A percentile compares a stretch with the other conserved stretches of the same genome.
Evolutionary conservation across 2,113 vertebrate genomes (phyloP).

Genomic region (Siniperca chuatsi): DNA sequence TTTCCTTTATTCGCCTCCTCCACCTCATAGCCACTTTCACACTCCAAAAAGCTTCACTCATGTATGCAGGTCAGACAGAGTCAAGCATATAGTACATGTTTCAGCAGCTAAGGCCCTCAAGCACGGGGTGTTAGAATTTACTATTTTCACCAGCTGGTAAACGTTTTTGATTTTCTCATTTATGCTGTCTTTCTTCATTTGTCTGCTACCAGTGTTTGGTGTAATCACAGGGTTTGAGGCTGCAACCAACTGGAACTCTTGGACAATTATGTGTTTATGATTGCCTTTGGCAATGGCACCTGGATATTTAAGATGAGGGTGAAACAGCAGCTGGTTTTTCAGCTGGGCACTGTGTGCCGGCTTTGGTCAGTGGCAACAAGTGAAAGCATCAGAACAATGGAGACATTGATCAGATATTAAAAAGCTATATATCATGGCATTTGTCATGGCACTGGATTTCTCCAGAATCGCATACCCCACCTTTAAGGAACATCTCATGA

Average conservation of each 20-base stretch:
- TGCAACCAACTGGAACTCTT: slow-evolving; percentile 4
- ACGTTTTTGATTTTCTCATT: slow-evolving; percentile 8
- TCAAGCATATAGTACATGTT: slow-evolving; percentile 52
- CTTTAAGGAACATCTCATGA: too few relatives aligned
- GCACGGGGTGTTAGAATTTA: neutral
- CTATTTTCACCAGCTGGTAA: slow-evolving; percentile 35
- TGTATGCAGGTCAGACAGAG: slow-evolving; percentile 59
- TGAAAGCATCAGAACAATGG: slow-evolving; percentile 30
- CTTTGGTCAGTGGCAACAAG: slow-evolving; percentile 25
- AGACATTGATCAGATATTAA: slow-evolving; percentile 11
- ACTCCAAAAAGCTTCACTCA: slow-evolving; percentile 56
- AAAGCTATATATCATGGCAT: too few relatives aligned
- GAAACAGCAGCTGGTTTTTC: slow-evolving; percentile 20
- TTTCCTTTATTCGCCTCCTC: slow-evolving; percentile 38
- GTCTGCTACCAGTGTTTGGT: neutral
- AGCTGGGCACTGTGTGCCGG: neutral
- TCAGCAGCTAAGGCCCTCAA: slow-evolving; percentile 25
- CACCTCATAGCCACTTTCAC: slow-evolving; percentile 41
- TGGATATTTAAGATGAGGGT: slow-evolving; percentile 1
- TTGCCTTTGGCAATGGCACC: slow-evolving; percentile 17
- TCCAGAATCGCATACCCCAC: too few relatives aligned
- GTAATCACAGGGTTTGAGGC: neutral
- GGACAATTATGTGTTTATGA: slow-evolving; percentile 1
- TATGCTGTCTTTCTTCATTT: neutral
- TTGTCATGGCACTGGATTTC: too few relatives aligned